Percentiles rank a stretch among this genome's conserved stretches.
Evolutionary conservation across 2,888 invertebrate genomes (phyloP).

Genomic region (Suillia variegata): DNA sequence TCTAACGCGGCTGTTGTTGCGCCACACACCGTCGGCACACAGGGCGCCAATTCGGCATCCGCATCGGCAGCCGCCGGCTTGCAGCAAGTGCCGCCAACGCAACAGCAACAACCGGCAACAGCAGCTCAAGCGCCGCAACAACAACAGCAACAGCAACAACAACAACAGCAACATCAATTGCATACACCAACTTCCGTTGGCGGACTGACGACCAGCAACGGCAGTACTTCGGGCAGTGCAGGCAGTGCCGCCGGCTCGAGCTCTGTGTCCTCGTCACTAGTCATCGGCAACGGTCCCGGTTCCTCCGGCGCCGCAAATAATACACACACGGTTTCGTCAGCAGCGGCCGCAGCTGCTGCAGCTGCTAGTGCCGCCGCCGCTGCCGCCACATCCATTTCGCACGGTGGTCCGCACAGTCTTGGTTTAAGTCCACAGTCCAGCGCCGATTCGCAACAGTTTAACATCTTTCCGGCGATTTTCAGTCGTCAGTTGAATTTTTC

Average conservation of each 20-base stretch:
- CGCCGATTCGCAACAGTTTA: slow-evolving; percentile 71
- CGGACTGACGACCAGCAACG: slow-evolving; percentile 36
- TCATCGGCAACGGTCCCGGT: slow-evolving; percentile 57
- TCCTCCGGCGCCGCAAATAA: slow-evolving; percentile 42
- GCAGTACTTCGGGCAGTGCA: slow-evolving; percentile 33
- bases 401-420: slow-evolving; percentile 51
- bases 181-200: slow-evolving; percentile 30
- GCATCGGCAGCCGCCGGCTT: background rate
- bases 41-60: slow-evolving; percentile 25
- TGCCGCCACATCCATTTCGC: slow-evolving; percentile 43
- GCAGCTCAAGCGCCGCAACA: slow-evolving; percentile 16
- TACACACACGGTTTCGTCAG: slow-evolving; percentile 36
- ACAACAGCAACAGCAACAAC: background rate
- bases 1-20: too few relatives aligned
- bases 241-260: slow-evolving; percentile 38
- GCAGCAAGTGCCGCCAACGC: background rate
- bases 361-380: slow-evolving; percentile 36
- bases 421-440: slow-evolving; percentile 61
- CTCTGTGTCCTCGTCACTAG: slow-evolving; percentile 36
- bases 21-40: slow-evolving; percentile 15
- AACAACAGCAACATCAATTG: slow-evolving; percentile 20
- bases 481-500: slow-evolving; percentile 86
- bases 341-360: slow-evolving; percentile 35
- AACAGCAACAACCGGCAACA: slow-evolving; percentile 24
- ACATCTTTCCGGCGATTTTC: slow-evolving; percentile 90